Percentiles rank a stretch among this genome's conserved stretches.
phyloP scores from a whole-genome alignment of 2,888 invertebrate species.

The Gymnoscelis rufifasciata region DNA sequence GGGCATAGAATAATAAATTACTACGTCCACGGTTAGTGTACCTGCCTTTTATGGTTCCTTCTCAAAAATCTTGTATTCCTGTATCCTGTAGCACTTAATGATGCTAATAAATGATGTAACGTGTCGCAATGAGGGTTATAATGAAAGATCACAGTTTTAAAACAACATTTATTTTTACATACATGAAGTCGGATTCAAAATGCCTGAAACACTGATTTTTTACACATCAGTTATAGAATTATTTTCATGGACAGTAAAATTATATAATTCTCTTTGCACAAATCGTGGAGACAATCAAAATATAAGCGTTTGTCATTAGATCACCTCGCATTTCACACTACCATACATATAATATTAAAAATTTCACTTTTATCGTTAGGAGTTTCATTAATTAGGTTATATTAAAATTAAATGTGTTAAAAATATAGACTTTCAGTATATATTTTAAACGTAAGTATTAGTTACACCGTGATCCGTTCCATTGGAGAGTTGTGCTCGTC shows the following conservation, averaged over 20 bases:
- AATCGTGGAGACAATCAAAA: constrained; percentile 55
- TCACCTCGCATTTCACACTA: constrained; percentile 63
- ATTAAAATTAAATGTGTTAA: constrained; percentile 72
- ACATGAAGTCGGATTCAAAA: constrained; percentile 80
- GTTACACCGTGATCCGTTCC: constrained; percentile 54
- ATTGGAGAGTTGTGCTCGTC: constrained; percentile 29
- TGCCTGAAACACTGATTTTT: constrained; percentile 77
- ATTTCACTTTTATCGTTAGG: constrained; percentile 72
- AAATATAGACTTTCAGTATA: constrained; percentile 73
- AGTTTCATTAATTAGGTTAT: constrained; percentile 72
- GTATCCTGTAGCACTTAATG: too few relatives aligned
- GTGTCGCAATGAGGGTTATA: constrained; percentile 26
- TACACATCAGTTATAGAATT: constrained; percentile 75
- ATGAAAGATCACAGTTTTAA: constrained; percentile 73
- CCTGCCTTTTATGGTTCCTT: too few relatives aligned
- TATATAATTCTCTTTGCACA: constrained; percentile 60
- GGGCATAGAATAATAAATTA: too few relatives aligned
- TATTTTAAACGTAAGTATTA: constrained; percentile 64
- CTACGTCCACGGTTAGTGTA: too few relatives aligned
- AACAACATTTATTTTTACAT: constrained; percentile 80
- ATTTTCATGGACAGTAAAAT: constrained; percentile 74
- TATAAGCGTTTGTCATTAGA: constrained; percentile 44
- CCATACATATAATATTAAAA: constrained; percentile 74
- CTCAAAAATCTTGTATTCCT: too few relatives aligned
- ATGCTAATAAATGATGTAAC: too few relatives aligned